phyloP scores from a whole-genome alignment of 2,797 vertebrate species.

The Esox lucius region DNA sequence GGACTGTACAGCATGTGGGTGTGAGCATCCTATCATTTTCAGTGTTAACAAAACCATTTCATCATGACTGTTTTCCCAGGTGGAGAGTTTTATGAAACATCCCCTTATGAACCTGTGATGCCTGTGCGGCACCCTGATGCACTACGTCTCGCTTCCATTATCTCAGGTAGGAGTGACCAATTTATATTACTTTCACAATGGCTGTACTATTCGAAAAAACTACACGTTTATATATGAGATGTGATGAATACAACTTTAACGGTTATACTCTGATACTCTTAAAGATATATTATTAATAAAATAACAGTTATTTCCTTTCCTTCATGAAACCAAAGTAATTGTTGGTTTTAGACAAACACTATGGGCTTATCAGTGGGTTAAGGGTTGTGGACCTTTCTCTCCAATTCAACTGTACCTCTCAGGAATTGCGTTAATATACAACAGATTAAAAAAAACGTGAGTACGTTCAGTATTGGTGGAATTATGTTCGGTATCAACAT shows the following conservation, averaged over 20 bases:
- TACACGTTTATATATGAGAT: neutral
- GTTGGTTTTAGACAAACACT: too few relatives aligned
- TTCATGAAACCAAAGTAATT: too few relatives aligned
- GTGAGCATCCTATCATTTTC: neutral
- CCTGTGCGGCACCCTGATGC: constrained; percentile 84
- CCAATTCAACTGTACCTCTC: too few relatives aligned
- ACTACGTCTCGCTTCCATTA: constrained; percentile 92
- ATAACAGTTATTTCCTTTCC: too few relatives aligned
- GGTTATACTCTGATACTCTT: too few relatives aligned
- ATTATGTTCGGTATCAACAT: too few relatives aligned
- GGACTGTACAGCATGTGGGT: neutral
- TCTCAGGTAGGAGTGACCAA: constrained; percentile 80
- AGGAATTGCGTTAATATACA: too few relatives aligned
- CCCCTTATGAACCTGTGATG: constrained; percentile 90
- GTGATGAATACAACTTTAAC: neutral
- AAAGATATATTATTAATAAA: too few relatives aligned
- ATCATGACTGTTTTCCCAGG: constrained; percentile 65
- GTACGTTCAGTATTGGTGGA: too few relatives aligned
- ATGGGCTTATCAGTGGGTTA: too few relatives aligned
- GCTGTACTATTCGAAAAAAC: neutral
- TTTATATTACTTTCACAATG: neutral
- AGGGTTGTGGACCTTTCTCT: too few relatives aligned
- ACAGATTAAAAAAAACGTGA: too few relatives aligned
- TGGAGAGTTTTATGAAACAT: constrained; percentile 90
- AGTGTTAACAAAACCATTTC: neutral